Evolutionary conservation across 2,888 invertebrate species (phyloP).

Genomic region (Prionchulus punctatus): DNA sequence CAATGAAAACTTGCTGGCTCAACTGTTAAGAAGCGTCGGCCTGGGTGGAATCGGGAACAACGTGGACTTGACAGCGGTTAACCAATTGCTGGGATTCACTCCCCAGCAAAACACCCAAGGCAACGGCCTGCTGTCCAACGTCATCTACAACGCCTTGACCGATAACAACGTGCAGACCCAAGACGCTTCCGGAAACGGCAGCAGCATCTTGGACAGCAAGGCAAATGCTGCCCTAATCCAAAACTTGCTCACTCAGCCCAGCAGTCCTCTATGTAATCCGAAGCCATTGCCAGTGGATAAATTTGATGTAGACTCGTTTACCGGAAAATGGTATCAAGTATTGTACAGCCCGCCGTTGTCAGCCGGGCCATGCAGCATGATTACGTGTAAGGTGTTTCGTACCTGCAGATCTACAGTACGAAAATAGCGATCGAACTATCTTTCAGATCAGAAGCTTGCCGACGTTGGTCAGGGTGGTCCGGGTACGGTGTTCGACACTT

Average conservation of each 20-base stretch:
- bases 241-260: conserved; percentile 29
- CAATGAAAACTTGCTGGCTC: conserved; percentile 1
- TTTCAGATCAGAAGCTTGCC: conserved; percentile 23
- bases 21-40: conserved; percentile 27
- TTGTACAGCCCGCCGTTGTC: conserved; percentile 30
- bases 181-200: conserved; percentile 14
- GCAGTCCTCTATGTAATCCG: conserved; percentile 27
- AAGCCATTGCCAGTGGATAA: conserved; percentile 28
- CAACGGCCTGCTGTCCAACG: conserved; percentile 19
- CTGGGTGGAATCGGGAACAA: conserved; percentile 22
- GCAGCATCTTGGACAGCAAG: conserved; percentile 3
- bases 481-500: conserved; percentile 29
- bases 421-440: too few species aligned
- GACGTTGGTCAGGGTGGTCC: conserved; percentile 25
- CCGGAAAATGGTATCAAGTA: conserved; percentile 31
- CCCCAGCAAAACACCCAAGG: background rate
- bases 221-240: conserved; percentile 29
- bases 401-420: too few species aligned
- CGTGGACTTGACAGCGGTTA: conserved; percentile 19
- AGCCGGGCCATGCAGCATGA: conserved; percentile 28
- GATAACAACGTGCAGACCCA: conserved; percentile 21
- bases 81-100: conserved; percentile 7
- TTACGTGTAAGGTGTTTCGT: conserved; percentile 23
- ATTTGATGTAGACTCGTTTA: conserved; percentile 25
- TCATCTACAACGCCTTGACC: conserved; percentile 31